A percentile compares a stretch with the other conserved stretches of the same genome.
Evolutionary conservation across 1,140 invertebrate genomes (phyloP).

Genomic region (Diorhabda elongata): DNA sequence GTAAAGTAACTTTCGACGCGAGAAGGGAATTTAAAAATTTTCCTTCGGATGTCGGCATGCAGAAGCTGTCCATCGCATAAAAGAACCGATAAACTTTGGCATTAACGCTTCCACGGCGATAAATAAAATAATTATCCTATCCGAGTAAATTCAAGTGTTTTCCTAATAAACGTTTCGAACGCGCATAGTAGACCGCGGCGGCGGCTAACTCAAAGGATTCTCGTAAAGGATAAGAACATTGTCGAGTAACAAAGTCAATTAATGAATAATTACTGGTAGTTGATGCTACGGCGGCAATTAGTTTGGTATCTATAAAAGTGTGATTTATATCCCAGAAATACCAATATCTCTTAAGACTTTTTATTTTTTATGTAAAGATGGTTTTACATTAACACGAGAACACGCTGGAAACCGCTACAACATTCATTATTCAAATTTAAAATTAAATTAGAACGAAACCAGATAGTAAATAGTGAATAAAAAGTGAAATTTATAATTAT

Average conservation of each 20-base stretch:
- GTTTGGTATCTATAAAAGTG: constrained; percentile 18
- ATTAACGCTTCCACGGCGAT: constrained; percentile 8
- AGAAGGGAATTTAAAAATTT: too few relatives aligned
- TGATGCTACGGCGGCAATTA: constrained; percentile 24
- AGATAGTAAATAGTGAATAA: too few relatives aligned
- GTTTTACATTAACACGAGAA: neutral
- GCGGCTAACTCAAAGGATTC: constrained; percentile 21
- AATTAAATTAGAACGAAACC: too few relatives aligned
- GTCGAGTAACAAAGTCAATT: constrained; percentile 35
- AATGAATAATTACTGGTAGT: constrained; percentile 32
- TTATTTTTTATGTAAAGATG: neutral
- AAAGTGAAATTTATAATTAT: too few relatives aligned
- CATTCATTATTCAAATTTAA: too few relatives aligned
- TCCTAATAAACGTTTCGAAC: constrained; percentile 16
- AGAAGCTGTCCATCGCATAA: constrained; percentile 4
- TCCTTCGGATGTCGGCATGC: neutral
- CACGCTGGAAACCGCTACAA: neutral
- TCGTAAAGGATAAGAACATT: constrained; percentile 29
- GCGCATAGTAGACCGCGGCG: constrained; percentile 7
- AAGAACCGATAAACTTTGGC: constrained; percentile 10
- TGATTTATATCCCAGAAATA: neutral
- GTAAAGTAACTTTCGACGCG: too few relatives aligned
- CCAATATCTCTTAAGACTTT: neutral
- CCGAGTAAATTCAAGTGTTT: constrained; percentile 19
- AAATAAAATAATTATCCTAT: constrained; percentile 23